phyloP scores from a whole-genome alignment of 2,888 invertebrate genomes.

The Helobdella robusta region DNA sequence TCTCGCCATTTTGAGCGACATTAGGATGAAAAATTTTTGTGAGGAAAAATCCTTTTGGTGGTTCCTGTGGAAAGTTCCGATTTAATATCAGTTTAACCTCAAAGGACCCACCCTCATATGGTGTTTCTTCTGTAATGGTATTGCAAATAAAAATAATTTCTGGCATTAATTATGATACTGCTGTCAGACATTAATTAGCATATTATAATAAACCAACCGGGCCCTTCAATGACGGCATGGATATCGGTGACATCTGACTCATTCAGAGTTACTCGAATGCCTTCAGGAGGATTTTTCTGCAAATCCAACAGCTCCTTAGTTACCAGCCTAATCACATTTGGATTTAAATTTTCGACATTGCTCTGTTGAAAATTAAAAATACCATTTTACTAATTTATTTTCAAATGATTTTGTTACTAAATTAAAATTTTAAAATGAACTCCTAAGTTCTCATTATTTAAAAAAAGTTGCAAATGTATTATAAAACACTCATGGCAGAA shows the following conservation, averaged over 20 bases:
- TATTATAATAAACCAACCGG: constrained; percentile 54
- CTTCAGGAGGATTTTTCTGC: constrained; percentile 73
- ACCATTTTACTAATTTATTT: not conserved
- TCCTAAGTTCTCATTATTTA: too few species aligned
- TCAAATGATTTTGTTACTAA: not conserved
- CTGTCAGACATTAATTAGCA: not conserved
- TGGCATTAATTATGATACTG: not conserved
- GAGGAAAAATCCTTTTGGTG: constrained; percentile 80
- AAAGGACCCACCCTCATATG: constrained; percentile 78
- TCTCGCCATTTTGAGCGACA: constrained; percentile 81
- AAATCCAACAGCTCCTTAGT: constrained; percentile 78
- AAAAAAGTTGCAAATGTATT: too few species aligned
- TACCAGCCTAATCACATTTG: constrained; percentile 78
- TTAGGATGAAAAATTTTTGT: constrained; percentile 96
- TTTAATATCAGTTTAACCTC: constrained; percentile 78
- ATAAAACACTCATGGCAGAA: too few species aligned
- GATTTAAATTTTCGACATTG: constrained; percentile 76
- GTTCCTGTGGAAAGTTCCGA: constrained; percentile 81
- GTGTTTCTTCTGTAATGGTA: constrained; percentile 72
- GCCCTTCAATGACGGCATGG: constrained; percentile 81
- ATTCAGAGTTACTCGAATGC: constrained; percentile 76
- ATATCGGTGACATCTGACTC: constrained; percentile 89
- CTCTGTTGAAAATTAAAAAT: constrained; percentile 33
- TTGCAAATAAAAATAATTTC: constrained; percentile 28
- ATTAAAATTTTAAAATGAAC: too few species aligned